Evolutionary conservation across 2,797 vertebrate genomes (phyloP).

Genomic region (Mastacembelus armatus): DNA sequence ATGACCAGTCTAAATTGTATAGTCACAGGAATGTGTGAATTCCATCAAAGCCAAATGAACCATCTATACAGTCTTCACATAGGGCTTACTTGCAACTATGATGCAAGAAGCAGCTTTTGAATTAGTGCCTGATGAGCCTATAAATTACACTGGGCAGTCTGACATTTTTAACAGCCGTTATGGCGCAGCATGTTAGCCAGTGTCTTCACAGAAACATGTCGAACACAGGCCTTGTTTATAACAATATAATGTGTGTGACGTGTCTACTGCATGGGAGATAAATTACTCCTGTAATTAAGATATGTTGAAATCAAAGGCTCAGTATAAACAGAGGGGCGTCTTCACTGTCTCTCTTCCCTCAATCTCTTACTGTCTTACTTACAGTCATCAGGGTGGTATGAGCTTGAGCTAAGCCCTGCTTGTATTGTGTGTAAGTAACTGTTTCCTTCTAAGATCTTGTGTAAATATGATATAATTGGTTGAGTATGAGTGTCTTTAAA

Average conservation of each 20-base stretch:
- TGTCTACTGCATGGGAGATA: conserved; percentile 73
- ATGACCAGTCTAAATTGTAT: conserved; percentile 47
- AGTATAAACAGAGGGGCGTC: conserved; percentile 69
- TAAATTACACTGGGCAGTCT: conserved; percentile 52
- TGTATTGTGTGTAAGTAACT: conserved; percentile 75
- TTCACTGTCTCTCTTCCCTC: conserved; percentile 27
- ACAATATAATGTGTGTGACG: conserved; percentile 62
- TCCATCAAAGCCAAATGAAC: conserved; percentile 51
- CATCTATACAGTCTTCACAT: conserved; percentile 46
- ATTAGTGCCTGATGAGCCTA: conserved; percentile 47
- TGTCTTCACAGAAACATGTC: conserved; percentile 51
- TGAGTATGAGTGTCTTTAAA: conserved; percentile 76
- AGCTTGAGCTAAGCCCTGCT: conserved; percentile 46
- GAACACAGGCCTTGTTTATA: conserved; percentile 67
- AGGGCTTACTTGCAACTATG: conserved; percentile 45
- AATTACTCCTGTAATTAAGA: conserved; percentile 77
- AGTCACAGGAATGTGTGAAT: conserved; percentile 43
- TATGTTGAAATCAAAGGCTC: conserved; percentile 73
- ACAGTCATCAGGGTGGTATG: conserved; percentile 50
- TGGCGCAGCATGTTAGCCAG: conserved; percentile 58
- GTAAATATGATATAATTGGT: conserved; percentile 80
- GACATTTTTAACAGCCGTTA: conserved; percentile 65
- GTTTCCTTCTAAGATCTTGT: conserved; percentile 71
- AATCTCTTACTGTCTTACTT: too few relatives aligned
- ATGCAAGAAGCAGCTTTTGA: conserved; percentile 50